A percentile compares a stretch with the other conserved stretches of the same genome.
Conservation (phyloP, 2,113 vertebrate species). For the Carollia perspicillata region DNA sequence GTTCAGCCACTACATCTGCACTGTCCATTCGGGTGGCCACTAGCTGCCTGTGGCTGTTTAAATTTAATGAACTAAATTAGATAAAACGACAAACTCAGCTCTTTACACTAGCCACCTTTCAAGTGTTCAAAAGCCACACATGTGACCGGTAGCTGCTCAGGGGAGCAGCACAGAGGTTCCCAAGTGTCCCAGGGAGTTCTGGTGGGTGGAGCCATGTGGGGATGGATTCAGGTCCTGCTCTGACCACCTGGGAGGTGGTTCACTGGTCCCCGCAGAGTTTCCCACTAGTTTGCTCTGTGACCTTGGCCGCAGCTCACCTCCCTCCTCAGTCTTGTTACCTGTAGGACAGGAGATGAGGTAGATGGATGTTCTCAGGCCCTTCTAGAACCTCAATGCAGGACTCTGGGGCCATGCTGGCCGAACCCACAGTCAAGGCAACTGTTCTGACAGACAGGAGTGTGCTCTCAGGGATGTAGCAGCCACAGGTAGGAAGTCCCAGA, state of each 20-base stretch:
- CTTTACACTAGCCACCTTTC: not conserved
- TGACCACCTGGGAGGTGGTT: not conserved
- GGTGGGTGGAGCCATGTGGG: not conserved
- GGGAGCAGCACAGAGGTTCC: not conserved
- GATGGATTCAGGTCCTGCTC: too few relatives aligned
- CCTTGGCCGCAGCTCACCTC: not conserved
- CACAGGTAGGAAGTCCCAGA: not conserved
- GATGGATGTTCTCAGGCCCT: not conserved
- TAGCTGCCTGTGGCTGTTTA: not conserved
- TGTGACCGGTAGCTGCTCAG: fast-evolving
- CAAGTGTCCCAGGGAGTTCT: fast-evolving
- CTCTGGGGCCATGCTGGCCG: not conserved
- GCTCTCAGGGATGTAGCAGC: not conserved
- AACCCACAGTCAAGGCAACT: not conserved
- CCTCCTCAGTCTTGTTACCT: not conserved
- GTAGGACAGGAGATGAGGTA: not conserved
- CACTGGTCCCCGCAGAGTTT: fast-evolving
- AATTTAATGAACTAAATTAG: not conserved
- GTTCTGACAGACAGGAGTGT: not conserved
- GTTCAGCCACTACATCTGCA: not conserved
- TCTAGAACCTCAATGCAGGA: not conserved
- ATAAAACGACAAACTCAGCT: too few relatives aligned
- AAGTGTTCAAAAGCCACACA: not conserved
- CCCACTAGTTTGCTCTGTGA: not conserved
- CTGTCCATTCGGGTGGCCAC: not conserved